Conservation (phyloP, 2,113 vertebrate genomes). For the Ailurus styani region DNA sequence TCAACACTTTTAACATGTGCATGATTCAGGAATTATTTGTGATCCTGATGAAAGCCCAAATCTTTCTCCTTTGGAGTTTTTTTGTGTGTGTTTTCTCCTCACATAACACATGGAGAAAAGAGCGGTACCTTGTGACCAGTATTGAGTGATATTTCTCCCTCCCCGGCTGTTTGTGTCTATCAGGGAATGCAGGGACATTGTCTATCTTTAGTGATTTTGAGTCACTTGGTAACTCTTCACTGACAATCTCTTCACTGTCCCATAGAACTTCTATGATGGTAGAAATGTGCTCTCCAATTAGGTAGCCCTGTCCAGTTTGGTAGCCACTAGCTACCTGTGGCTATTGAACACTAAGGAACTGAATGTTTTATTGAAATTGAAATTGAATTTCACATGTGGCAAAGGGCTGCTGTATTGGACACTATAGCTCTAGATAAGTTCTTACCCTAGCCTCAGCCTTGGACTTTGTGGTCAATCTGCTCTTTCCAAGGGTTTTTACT, state of each 20-base stretch:
- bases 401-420: background rate
- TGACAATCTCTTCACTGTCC: too few relatives aligned
- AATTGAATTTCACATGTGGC: background rate
- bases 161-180: too few relatives aligned
- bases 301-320: background rate
- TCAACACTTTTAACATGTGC: background rate
- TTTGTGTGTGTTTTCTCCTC: background rate
- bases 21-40: background rate
- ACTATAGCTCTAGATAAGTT: background rate
- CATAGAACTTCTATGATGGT: background rate
- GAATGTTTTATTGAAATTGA: background rate
- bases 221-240: background rate
- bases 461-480: background rate
- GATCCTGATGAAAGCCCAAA: background rate
- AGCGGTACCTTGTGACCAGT: background rate
- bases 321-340: background rate
- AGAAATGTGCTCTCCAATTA: background rate
- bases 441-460: background rate
- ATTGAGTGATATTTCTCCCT: background rate
- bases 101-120: background rate
- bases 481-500: background rate
- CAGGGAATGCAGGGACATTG: background rate
- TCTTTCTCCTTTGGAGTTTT: background rate
- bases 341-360: background rate
- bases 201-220: background rate